Base-by-base conservation (phyloP, 2,113 vertebrate genomes). In the Anarhynchus alexandrinus region DNA sequence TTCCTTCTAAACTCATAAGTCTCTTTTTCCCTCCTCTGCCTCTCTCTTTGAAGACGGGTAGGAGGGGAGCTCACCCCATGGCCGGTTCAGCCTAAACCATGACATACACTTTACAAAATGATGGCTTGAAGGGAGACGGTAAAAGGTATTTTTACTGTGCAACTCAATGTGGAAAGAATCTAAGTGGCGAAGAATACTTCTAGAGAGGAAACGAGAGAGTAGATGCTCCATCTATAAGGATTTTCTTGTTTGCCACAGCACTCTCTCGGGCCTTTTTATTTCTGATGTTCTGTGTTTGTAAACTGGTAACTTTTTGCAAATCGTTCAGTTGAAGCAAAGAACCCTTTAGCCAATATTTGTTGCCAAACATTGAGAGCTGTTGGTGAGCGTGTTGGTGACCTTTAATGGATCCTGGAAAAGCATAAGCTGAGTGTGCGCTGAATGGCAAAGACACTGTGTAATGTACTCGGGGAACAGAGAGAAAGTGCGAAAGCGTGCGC, bases 211-310 rank as follows among this genome's bases (percentile, higher is more conserved):
- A 88, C 45, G 52, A 93, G 51, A 83, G 52, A 92, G 61, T 62
- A 72, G 80, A 26, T 78, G n/a, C 82, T 96, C 79, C 85, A 92
- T 95, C 86, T 93, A 91, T 92, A 87, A 93, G 86, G 76, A 49
- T 94, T 95, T 90, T 93, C 91, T 69, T 73, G 69, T 90, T 92
- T 86, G 66, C 52, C 70, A 78, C 81, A 94, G 83, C 80, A 40
- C 47, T 83, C 36, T 54, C 52, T 43, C 3, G 12, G 59, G 86
- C 83, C 85, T 96, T 77, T 94, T 87, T 55, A 32, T 81, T 88
- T 92, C 91, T 71, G 47, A 29, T 62, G 10, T 21, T 95, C 66
- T 64, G 10, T 71, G 85, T 80, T 93, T 94, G 65, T 67, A 91
- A 91, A 86, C 81, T 65, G 85, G 73, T 61, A 71, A 78, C 65